Evolutionary conservation across 2,113 vertebrate species (phyloP).

Genomic region (Neofelis nebulosa): DNA sequence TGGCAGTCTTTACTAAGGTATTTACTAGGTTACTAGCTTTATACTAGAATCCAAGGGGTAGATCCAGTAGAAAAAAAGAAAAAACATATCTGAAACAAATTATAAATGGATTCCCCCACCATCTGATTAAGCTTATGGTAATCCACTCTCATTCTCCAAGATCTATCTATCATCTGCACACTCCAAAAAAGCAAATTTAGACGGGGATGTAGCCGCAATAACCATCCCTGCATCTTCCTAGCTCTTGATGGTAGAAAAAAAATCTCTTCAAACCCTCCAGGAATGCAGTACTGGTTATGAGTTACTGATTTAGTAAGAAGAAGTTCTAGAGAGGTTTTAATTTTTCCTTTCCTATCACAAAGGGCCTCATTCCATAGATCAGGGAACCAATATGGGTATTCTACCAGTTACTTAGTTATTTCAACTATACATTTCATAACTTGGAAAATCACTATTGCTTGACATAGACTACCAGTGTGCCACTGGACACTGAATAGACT

Average conservation of each 20-base stretch:
- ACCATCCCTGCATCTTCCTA: neutral
- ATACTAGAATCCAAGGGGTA: neutral
- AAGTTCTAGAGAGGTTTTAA: neutral
- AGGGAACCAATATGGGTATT: neutral
- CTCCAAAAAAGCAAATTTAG: neutral
- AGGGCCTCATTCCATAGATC: neutral
- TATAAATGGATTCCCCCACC: neutral
- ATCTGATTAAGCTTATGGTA: neutral
- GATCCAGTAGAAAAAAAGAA: neutral
- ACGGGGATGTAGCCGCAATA: neutral
- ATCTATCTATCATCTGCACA: neutral
- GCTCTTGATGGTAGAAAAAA: neutral
- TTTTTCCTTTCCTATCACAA: neutral
- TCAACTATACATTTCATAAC: neutral
- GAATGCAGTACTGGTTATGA: neutral
- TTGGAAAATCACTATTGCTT: neutral
- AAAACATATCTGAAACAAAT: neutral
- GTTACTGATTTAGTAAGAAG: neutral
- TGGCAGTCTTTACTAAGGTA: neutral
- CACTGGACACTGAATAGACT: neutral
- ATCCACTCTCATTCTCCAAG: neutral
- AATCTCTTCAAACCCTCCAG: neutral
- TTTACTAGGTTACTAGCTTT: neutral
- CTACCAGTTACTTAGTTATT: neutral
- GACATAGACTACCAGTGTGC: neutral